Evolutionary conservation across 2,797 vertebrate genomes (phyloP).

Genomic region (Melopsittacus undulatus): DNA sequence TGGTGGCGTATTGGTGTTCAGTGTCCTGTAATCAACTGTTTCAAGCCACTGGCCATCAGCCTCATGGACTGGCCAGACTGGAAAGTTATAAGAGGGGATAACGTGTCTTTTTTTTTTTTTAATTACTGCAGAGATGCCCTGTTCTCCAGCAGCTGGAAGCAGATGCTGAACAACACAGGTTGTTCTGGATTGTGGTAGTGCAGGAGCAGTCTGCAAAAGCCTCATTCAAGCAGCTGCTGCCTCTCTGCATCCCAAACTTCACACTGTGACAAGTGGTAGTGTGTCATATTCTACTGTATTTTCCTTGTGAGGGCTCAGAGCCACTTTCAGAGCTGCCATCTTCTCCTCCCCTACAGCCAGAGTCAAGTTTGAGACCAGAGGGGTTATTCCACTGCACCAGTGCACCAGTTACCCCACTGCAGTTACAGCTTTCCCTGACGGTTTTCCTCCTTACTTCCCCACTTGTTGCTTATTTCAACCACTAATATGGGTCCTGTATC

Average conservation of each 20-base stretch:
- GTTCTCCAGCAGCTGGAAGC: neutral
- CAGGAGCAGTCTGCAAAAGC: neutral
- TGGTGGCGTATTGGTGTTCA: neutral
- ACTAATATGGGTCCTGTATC: neutral
- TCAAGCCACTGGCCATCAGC: neutral
- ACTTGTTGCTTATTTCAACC: neutral
- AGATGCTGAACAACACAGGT: neutral
- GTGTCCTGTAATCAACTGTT: neutral
- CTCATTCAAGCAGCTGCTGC: neutral
- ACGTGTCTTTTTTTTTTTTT: neutral
- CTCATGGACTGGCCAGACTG: neutral
- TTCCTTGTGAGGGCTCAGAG: neutral
- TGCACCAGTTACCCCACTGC: neutral
- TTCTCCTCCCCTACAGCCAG: neutral
- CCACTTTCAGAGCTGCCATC: neutral
- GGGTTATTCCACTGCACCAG: neutral
- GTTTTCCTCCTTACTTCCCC: neutral
- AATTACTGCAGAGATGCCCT: neutral
- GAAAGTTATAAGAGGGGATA: neutral
- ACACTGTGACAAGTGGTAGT: neutral
- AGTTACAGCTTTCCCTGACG: neutral
- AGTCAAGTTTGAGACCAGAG: neutral
- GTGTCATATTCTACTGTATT: neutral
- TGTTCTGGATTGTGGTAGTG: neutral
- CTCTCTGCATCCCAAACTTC: neutral